A percentile compares a stretch with the other conserved stretches of the same genome.
These are phyloP conservation scores for Penelope pileata DNA, from an alignment of 2,113 vertebrate genomes.

Conservation along the genomic window DNA sequence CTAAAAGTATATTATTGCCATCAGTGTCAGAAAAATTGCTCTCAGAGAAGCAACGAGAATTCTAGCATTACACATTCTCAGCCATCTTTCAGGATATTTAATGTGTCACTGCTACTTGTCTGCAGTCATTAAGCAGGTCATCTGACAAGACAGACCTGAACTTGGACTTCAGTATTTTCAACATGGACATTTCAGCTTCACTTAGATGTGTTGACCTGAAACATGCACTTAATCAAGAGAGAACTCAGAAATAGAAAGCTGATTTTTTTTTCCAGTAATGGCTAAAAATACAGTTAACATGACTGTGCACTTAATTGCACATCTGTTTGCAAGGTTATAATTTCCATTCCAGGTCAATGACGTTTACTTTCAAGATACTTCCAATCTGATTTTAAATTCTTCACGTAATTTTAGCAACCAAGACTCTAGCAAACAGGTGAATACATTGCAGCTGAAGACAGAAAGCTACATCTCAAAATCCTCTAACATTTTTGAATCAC, in stretches of 20 bases:
- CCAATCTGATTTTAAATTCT: conserved; percentile 9
- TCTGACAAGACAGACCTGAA: conserved; percentile 17
- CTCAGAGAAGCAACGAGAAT: neutral
- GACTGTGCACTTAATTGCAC: conserved; percentile 24
- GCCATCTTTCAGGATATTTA: neutral
- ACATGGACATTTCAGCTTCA: conserved; percentile 33
- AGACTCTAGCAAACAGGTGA: neutral
- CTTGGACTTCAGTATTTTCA: conserved; percentile 24
- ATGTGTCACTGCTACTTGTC: conserved; percentile 6
- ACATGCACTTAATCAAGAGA: conserved; percentile 29
- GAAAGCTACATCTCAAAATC: neutral
- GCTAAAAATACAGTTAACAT: neutral
- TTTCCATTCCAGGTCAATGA: conserved; percentile 45
- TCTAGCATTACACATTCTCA: neutral
- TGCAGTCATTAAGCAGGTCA: conserved; percentile 44
- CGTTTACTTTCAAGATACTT: conserved; percentile 34
- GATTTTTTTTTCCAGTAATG: neutral
- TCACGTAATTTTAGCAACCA: neutral
- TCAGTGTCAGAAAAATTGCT: conserved; percentile 1
- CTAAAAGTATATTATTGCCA: neutral
- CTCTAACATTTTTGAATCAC: neutral
- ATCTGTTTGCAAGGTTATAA: conserved; percentile 39
- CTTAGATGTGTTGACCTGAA: conserved; percentile 36
- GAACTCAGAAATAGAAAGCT: neutral
- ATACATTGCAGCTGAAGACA: neutral